Base-by-base conservation (phyloP, 1,140 invertebrate genomes). In the Campodea augens region DNA sequence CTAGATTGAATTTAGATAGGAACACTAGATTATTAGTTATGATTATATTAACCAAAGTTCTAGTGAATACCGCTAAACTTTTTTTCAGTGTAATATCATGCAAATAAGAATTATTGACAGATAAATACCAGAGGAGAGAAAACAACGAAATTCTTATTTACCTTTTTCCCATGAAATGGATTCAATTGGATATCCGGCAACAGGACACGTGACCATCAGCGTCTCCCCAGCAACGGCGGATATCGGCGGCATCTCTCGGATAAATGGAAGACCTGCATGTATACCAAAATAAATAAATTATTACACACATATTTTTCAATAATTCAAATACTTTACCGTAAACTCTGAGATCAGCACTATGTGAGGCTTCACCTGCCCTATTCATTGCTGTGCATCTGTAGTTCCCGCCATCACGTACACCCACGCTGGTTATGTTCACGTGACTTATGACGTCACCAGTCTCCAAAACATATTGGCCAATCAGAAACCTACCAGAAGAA, bases 141-240 rank as follows among this genome's bases (percentile, higher is more conserved):
- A n/a, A n/a, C n/a, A n/a, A n/a, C n/a, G n/a, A n/a, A n/a, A n/a
- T n/a, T n/a, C n/a, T 37, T 36, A 44, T 38, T 45, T 56, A 70
- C 70, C 69, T 66, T 67, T 68, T 39, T 64, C 61, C 71, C 72
- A 75, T 4, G 56, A 57, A 32, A 73, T 67, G 10, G 58, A 54
- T 18, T 64, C 57, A 7, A 74, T 62, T 4, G 72, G 72, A 54
- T 69, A 71, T 1, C 73, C 73, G 4, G 67, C 67, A 3, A 71
- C 72, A 32, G 71, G 71, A 54, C 73, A 75, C 19, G 60, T 56
- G 7, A 75, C 55, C 20, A 57, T 56, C 22, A 73, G 52, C 13
- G 57, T 52, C 48, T 71, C 60, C 25, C 68, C 68, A 3, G 71
- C 69, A 23, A 71, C 64, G 1, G 68, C 70, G 12, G 69, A 70